Evolutionary conservation across 2,113 vertebrate species (phyloP).

Genomic region (Microtus pennsylvanicus): DNA sequence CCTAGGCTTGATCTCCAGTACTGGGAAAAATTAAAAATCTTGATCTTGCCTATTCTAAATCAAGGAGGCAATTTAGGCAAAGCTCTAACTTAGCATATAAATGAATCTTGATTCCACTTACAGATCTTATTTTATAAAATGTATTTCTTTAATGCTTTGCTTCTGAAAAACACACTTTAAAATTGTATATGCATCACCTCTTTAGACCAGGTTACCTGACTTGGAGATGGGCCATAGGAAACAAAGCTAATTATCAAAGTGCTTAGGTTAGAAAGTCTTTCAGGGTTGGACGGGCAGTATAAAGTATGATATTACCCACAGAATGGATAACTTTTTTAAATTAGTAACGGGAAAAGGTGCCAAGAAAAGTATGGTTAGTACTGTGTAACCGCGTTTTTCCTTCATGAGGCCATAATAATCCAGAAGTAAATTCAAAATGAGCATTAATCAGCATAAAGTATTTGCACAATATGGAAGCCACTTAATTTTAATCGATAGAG

Average conservation of each 20-base stretch:
- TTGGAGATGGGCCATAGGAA: not conserved
- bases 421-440: constrained; percentile 4
- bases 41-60: constrained; percentile 18
- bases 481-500: not conserved
- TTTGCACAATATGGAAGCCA: not conserved
- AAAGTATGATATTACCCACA: not conserved
- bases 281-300: not conserved
- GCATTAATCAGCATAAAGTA: not conserved
- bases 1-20: not conserved
- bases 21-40: not conserved
- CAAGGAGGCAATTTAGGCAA: constrained; percentile 28
- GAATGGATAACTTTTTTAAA: not conserved
- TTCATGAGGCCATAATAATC: not conserved
- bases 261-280: not conserved
- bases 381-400: not conserved
- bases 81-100: not conserved
- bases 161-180: not conserved
- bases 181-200: not conserved
- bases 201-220: constrained; percentile 19
- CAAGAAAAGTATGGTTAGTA: not conserved
- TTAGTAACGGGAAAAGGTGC: not conserved
- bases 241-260: constrained; percentile 10
- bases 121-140: not conserved
- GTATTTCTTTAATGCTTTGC: not conserved
- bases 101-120: constrained; percentile 32